Conservation (phyloP, 2,888 invertebrate genomes). For the Cerceris rybyensis region DNA sequence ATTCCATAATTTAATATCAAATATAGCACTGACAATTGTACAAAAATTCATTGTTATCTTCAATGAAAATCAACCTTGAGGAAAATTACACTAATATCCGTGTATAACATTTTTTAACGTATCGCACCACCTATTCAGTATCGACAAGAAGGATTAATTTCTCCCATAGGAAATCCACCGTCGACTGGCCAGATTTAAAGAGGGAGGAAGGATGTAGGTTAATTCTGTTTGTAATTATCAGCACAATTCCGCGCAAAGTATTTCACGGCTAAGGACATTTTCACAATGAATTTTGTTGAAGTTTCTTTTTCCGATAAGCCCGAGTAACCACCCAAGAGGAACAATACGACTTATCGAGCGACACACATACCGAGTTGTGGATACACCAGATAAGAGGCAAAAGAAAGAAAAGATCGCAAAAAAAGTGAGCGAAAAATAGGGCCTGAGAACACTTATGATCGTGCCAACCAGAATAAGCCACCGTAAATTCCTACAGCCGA, state of each 20-base stretch:
- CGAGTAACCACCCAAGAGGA: slow-evolving; percentile 41
- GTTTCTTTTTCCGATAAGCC: slow-evolving; percentile 46
- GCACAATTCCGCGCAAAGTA: neutral
- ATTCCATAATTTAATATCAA: too few species aligned
- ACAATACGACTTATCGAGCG: slow-evolving; percentile 63
- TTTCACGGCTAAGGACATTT: slow-evolving; percentile 20
- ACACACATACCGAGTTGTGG: slow-evolving; percentile 60
- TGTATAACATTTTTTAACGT: too few species aligned
- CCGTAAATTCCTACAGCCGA: slow-evolving; percentile 23
- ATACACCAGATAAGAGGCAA: slow-evolving; percentile 56
- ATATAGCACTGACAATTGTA: too few species aligned
- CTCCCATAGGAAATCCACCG: too few species aligned
- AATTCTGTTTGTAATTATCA: too few species aligned
- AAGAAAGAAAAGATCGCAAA: slow-evolving; percentile 42
- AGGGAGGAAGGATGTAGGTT: too few species aligned
- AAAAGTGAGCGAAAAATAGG: slow-evolving; percentile 6
- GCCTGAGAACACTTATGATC: slow-evolving; percentile 16
- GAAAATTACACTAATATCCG: too few species aligned
- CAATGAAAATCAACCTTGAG: too few species aligned
- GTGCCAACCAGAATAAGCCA: slow-evolving; percentile 47
- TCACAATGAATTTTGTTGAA: slow-evolving; percentile 44
- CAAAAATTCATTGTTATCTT: too few species aligned
- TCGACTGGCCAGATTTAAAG: too few species aligned
- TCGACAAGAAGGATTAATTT: too few species aligned
- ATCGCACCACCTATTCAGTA: too few species aligned